These are phyloP conservation scores for Papilio elwesi DNA, from an alignment of 2,888 invertebrate species.

Conservation along the genomic window DNA sequence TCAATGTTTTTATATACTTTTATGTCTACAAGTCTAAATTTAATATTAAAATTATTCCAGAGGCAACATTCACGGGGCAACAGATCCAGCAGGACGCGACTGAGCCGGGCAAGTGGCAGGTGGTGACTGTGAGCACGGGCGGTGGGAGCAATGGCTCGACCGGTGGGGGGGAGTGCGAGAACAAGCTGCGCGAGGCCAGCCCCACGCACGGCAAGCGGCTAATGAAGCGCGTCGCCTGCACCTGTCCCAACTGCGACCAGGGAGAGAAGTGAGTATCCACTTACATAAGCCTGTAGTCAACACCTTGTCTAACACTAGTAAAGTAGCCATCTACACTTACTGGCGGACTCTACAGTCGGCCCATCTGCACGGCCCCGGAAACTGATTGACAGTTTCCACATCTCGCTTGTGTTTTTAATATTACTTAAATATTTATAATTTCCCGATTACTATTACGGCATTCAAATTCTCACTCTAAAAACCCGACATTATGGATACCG, in stretches of 20 bases:
- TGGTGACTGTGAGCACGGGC: constrained; percentile 76
- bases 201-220: constrained; percentile 74
- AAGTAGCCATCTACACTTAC: no score
- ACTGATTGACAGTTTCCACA: no score
- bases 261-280: constrained; percentile 87
- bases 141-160: constrained; percentile 45
- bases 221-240: constrained; percentile 96
- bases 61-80: constrained; percentile 73
- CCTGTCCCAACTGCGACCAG: constrained; percentile 98
- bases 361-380: no score
- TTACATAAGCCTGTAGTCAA: not conserved
- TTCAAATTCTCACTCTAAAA: no score
- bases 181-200: constrained; percentile 60
- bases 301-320: no score
- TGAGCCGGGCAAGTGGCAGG: constrained; percentile 94
- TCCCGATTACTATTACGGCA: no score
- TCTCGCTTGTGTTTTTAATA: no score
- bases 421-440: no score
- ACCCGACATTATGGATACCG: no score
- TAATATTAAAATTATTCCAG: constrained; percentile 39
- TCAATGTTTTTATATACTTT: no score
- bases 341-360: no score
- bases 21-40: not conserved
- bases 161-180: constrained; percentile 67
- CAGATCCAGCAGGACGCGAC: constrained; percentile 92